Evolutionary conservation across 2,888 invertebrate genomes (phyloP), one percentile per base, ranked within the genome.

Genomic region (Thelaira solivaga): DNA sequence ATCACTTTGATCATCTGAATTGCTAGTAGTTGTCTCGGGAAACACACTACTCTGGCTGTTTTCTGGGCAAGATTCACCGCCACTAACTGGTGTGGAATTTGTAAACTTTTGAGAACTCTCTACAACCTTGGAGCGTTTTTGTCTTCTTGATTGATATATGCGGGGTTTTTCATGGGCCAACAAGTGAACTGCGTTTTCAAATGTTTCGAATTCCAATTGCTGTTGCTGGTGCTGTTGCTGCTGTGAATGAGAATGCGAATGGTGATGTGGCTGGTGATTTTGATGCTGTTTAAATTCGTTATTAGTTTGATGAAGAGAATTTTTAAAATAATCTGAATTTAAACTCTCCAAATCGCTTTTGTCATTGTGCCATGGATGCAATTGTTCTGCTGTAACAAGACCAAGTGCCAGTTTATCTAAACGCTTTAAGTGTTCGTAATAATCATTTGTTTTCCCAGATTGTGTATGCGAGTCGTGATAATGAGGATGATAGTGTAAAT

Each of bases 301-400:
- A n/a, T n/a, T 86, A 16, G 81, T 84, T 80, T 89, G 89, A 77
- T 89, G 89, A 75, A 87, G 77, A 2, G 89, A 89, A 57, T 89
- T 88, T 81, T 88, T 88, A 71, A 89, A 89, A 75, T 89, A 89
- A 57, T 89, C 89, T 10, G 89, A 89, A 76, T 89, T 89, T 20
- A 89, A 83, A 76, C 89, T 89, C 81, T 89, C 89, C 83, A 89
- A 87, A 81, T 89, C 89, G 80, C 89, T 89, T 82, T 88, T 89
- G 82, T 89, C 89, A 83, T 87, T 88, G 75, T 88, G 88, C 88
- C 88, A 88, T 62, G 87, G 87, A 81, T 87, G 87, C 81, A 88
- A 72, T 72, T 86, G 86, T 18, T 83, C 82, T 61, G n/a, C n/a
- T n/a, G 85, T 83, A 26, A 82, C 83, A 11, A 85, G 81, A 5